Evolutionary conservation across 2,888 invertebrate genomes (phyloP), one percentile per base, ranked within the genome.

Genomic region (Gymnoscelis rufifasciata): DNA sequence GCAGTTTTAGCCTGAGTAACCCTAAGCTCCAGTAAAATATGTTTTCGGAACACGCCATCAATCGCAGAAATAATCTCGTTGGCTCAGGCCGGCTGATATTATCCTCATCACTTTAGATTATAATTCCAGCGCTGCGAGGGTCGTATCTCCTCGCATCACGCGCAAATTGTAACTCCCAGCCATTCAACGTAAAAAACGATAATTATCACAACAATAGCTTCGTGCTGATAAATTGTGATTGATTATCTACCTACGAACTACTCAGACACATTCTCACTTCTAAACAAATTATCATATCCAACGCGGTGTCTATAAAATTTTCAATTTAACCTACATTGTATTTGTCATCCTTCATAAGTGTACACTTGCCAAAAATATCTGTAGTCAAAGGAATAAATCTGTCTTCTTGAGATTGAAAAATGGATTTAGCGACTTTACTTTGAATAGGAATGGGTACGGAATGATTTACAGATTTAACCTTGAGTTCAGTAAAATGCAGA

Each of bases 361-460:
- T 15, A 13, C 26, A 36, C 45, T 49, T 28, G 37, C 39, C 49
- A 43, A 24, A 55, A 48, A 46, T 48, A 27, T 41, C 11, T 51
- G 36, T 46, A 51, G 7, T 43, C 53, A 52, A 44, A 47, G 43
- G 47, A 61, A 58, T 57, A 57, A 55, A 44, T 51, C 53, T 53
- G 47, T 49, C 41, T 44, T 52, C 47, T 51, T 41, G 28, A 38
- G 35, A 37, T 56, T 60, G 49, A 57, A 56, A 44, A 58, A 62
- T 62, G 58, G 56, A 62, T 56, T 53, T 49, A 51, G 52, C 45
- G 51, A 49, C 23, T 51, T 54, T 36, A 28, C 37, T 43, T 40
- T 49, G 38, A 38, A 48, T 41, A 30, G 8, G 41, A 40, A 35
- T 51, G 30, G 42, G 43, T 56, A 31, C 43, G 3, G 37, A 60